phyloP scores from a whole-genome alignment of 2,888 invertebrate genomes.

The Caenorhabditis sp. region DNA sequence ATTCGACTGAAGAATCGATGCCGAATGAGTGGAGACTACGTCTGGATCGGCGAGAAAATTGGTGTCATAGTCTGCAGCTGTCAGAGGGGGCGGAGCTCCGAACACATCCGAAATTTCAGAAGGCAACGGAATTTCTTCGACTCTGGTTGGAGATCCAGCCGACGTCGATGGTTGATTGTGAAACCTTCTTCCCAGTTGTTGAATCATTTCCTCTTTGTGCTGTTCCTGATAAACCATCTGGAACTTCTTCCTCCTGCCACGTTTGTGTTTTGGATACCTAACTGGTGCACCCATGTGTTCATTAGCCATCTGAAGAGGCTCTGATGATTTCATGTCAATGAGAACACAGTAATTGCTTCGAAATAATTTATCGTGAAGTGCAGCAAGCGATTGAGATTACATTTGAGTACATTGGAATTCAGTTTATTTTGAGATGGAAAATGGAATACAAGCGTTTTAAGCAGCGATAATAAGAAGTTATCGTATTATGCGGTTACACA shows the following conservation, averaged over 20 bases:
- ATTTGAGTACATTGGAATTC: constrained; percentile 16
- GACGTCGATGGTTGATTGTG: constrained; percentile 27
- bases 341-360: constrained; percentile 3
- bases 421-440: constrained; percentile 37
- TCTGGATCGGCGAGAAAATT: constrained; percentile 40
- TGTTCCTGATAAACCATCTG: constrained; percentile 5
- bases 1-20: constrained; percentile 10
- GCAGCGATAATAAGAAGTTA: constrained; percentile 18
- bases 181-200: constrained; percentile 33
- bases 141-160: not conserved
- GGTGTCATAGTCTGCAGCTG: constrained; percentile 26
- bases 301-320: constrained; percentile 3
- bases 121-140: constrained; percentile 32
- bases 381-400: constrained; percentile 24
- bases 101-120: constrained; percentile 1
- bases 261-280: not conserved
- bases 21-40: constrained; percentile 23
- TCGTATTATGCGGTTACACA: constrained; percentile 32
- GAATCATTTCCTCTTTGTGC: constrained; percentile 1
- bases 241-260: constrained; percentile 15
- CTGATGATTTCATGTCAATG: not conserved
- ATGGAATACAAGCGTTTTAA: constrained; percentile 23
- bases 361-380: constrained; percentile 44
- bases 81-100: constrained; percentile 13
- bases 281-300: not conserved